These are phyloP conservation scores for Epistrophella euchroma DNA, from an alignment of 2,888 invertebrate species.

Conservation along the genomic window DNA sequence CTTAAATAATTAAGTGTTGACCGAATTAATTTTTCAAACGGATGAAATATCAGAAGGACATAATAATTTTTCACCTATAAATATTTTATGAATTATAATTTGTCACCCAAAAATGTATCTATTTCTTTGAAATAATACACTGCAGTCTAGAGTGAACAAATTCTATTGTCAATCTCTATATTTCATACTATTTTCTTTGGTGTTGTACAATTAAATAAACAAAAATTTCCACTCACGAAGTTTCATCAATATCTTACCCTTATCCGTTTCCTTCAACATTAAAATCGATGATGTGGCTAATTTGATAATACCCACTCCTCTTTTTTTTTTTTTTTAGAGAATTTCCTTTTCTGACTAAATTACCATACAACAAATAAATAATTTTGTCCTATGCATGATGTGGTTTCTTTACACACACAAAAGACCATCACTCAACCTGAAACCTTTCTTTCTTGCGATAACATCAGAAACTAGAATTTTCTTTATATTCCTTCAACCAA, in stretches of 20 bases:
- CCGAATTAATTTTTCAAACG: background rate
- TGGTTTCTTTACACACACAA: slow-evolving; percentile 28
- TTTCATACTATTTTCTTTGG: background rate
- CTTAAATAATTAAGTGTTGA: too few relatives aligned
- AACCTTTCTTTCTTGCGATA: slow-evolving; percentile 39
- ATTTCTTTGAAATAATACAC: too few relatives aligned
- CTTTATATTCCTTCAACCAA: slow-evolving; percentile 2
- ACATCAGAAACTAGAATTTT: slow-evolving; percentile 18
- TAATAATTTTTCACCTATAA: background rate
- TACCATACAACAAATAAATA: slow-evolving; percentile 36
- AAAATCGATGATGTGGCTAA: slow-evolving; percentile 44
- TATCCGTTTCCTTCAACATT: background rate
- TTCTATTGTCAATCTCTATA: background rate
- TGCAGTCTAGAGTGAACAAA: background rate
- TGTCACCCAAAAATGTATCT: background rate
- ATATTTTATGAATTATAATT: background rate
- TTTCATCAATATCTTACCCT: background rate
- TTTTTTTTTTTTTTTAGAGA: background rate
- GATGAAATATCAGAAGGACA: background rate
- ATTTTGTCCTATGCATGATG: slow-evolving; percentile 32
- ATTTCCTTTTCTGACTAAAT: slow-evolving; percentile 23
- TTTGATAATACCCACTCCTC: slow-evolving; percentile 35
- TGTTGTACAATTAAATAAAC: background rate
- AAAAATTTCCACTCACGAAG: slow-evolving; percentile 15
- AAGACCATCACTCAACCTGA: slow-evolving; percentile 38